A percentile compares a stretch with the other conserved stretches of the same genome.
phyloP scores from a whole-genome alignment of 2,113 vertebrate species.

The Carassius carassius region DNA sequence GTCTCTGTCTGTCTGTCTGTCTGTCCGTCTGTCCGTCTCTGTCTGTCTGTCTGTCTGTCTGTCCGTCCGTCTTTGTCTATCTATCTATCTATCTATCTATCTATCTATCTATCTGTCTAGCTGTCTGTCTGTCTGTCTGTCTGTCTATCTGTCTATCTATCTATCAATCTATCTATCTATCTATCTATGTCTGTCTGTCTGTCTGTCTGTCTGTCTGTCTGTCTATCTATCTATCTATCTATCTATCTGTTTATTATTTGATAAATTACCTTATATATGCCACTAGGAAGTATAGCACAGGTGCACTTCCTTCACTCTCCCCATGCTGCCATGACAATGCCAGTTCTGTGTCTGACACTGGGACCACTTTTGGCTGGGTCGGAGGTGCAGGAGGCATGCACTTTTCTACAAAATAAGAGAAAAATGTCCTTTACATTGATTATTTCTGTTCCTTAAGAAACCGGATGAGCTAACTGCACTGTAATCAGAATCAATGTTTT shows the following conservation, averaged over 20 bases:
- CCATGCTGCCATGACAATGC: conserved; percentile 90
- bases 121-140: too few relatives aligned
- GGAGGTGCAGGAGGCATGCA: conserved; percentile 87
- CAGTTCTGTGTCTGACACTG: conserved; percentile 91
- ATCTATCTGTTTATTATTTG: neutral
- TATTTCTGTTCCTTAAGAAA: neutral
- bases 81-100: too few relatives aligned
- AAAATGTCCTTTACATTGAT: neutral
- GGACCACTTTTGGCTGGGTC: conserved; percentile 77
- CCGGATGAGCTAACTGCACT: neutral
- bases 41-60: too few relatives aligned
- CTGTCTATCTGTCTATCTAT: neutral
- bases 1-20: too few relatives aligned
- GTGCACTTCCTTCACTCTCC: conserved; percentile 79
- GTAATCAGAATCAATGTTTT: neutral
- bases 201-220: neutral
- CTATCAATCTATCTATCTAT: too few relatives aligned
- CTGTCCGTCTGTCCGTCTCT: too few relatives aligned
- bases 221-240: neutral
- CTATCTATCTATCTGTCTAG: too few relatives aligned
- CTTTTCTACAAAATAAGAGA: conserved; percentile 73
- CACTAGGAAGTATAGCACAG: conserved; percentile 85
- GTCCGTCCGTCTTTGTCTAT: too few relatives aligned
- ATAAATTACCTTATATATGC: conserved; percentile 86
- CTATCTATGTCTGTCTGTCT: neutral